These are phyloP conservation scores for Dermolepida albohirtum DNA, from an alignment of 2,888 invertebrate species.

Conservation along the genomic window DNA sequence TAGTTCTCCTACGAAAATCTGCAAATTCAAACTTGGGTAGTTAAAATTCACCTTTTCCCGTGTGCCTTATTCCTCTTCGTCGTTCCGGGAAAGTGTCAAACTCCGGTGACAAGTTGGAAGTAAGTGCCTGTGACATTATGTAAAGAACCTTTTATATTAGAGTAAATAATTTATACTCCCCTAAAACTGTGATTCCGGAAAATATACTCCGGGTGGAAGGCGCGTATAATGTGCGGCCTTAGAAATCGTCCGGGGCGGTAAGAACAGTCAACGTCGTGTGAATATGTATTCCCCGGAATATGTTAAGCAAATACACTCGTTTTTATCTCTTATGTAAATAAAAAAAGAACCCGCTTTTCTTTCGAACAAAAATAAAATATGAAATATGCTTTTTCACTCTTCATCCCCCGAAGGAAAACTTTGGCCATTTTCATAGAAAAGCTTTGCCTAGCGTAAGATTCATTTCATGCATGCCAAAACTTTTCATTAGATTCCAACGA, in stretches of 20 bases:
- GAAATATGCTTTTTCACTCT: conserved; percentile 33
- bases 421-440: conserved; percentile 24
- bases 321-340: conserved; percentile 34
- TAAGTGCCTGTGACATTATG: conserved; percentile 43
- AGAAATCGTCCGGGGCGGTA: background rate
- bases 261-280: background rate
- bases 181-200: conserved; percentile 17
- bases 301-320: conserved; percentile 31
- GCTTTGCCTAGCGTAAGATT: conserved; percentile 1
- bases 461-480: conserved; percentile 26
- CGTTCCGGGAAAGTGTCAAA: conserved; percentile 46
- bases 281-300: conserved; percentile 24
- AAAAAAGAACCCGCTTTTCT: conserved; percentile 27
- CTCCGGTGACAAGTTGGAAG: conserved; percentile 38
- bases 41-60: conserved; percentile 47
- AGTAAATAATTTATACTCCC: conserved; percentile 41
- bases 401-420: conserved; percentile 6
- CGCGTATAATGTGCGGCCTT: conserved; percentile 1
- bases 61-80: conserved; percentile 24
- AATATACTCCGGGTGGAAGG: background rate
- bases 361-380: conserved; percentile 38
- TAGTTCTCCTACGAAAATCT: conserved; percentile 21
- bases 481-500: conserved; percentile 17
- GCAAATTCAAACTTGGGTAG: conserved; percentile 47
- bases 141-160: conserved; percentile 40